These are phyloP conservation scores for Azemiops feae DNA, from an alignment of 2,113 vertebrate species.

Conservation along the genomic window DNA sequence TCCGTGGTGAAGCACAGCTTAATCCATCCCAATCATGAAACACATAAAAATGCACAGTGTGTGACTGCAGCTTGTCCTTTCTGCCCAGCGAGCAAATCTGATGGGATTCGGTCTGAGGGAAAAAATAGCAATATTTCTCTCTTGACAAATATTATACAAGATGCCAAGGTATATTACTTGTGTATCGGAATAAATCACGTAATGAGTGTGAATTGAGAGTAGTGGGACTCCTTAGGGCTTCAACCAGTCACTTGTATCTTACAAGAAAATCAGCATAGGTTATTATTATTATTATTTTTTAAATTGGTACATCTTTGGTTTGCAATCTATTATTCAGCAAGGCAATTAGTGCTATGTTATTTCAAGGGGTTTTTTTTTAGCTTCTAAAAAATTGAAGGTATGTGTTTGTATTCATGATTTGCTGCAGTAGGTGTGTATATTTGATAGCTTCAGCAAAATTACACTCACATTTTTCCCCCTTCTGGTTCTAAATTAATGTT, in stretches of 20 bases:
- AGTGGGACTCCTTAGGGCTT: background rate
- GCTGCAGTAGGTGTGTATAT: background rate
- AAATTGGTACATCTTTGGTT: background rate
- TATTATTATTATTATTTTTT: background rate
- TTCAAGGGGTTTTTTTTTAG: background rate
- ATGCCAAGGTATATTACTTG: constrained; percentile 12
- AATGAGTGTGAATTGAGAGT: constrained; percentile 24
- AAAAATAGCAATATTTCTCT: background rate
- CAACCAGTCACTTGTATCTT: background rate
- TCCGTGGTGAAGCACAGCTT: constrained; percentile 28
- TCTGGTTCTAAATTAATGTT: background rate
- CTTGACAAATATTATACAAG: constrained; percentile 16
- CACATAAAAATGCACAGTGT: constrained; percentile 22
- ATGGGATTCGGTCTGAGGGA: background rate
- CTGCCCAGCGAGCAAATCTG: constrained; percentile 29
- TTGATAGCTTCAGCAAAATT: background rate
- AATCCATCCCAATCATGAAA: constrained; percentile 39
- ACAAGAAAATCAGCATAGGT: background rate
- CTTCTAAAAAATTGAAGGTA: background rate
- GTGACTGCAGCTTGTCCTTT: constrained; percentile 33
- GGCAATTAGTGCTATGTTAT: background rate
- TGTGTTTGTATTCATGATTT: background rate
- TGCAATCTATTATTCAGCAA: background rate
- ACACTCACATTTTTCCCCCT: background rate
- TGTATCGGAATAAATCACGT: background rate